Evolutionary conservation across 53 echinoderm and acorn worm species (phyloP).

Genomic region (Mesocentrotus franciscanus): DNA sequence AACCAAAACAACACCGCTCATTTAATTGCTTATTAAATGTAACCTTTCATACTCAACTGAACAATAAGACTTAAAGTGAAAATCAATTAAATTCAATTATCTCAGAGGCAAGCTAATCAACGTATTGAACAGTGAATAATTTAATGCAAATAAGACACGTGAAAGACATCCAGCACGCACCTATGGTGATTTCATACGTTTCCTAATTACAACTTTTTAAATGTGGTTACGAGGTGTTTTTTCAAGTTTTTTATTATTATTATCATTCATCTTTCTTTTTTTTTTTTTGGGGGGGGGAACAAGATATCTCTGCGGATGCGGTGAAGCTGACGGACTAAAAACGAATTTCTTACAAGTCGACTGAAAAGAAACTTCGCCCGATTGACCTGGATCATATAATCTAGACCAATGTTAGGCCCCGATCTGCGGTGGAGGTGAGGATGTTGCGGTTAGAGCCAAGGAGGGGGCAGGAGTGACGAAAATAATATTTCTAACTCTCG

Average conservation of each 20-base stretch:
- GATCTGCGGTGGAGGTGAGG: background rate
- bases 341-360: background rate
- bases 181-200: background rate
- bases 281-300: background rate
- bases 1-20: background rate
- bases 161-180: background rate
- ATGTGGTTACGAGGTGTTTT: background rate
- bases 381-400: background rate
- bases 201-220: background rate
- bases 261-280: background rate
- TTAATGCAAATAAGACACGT: background rate
- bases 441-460: background rate
- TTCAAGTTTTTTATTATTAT: background rate
- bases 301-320: background rate
- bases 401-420: background rate
- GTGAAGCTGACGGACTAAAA: background rate
- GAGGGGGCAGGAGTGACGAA: background rate
- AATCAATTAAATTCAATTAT: slow-evolving; percentile 38
- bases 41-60: slow-evolving; percentile 23
- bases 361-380: background rate
- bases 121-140: slow-evolving; percentile 6
- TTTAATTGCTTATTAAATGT: background rate
- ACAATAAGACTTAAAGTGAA: background rate
- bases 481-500: slow-evolving; percentile 7
- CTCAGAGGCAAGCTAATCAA: background rate